These are phyloP conservation scores for Xiphorhynchus elegans DNA, from an alignment of 2,113 vertebrate genomes.

Conservation along the genomic window DNA sequence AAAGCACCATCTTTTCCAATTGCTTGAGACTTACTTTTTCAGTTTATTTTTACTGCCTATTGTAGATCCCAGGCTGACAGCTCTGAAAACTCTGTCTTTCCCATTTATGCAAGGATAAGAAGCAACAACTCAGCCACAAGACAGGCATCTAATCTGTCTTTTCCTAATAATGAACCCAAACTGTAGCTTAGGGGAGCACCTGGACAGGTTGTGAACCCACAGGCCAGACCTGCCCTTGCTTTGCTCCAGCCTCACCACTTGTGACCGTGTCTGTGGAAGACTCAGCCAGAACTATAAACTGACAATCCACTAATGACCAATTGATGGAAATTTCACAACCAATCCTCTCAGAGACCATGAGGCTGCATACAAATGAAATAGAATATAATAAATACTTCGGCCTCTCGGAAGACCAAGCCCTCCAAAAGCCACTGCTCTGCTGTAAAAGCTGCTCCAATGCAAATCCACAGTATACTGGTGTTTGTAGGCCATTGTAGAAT, in stretches of 20 bases:
- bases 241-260: not conserved
- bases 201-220: not conserved
- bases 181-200: not conserved
- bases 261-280: not conserved
- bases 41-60: slow-evolving; percentile 25
- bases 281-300: not conserved
- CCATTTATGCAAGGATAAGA: not conserved
- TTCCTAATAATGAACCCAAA: not conserved
- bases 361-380: not conserved
- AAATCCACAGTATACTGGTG: fast-evolving
- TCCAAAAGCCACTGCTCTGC: not conserved
- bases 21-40: not conserved
- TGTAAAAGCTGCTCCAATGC: not conserved
- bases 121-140: not conserved
- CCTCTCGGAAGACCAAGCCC: not conserved
- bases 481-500: not conserved
- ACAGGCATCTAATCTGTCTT: not conserved
- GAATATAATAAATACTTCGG: not conserved
- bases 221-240: not conserved
- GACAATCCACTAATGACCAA: not conserved
- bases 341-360: not conserved
- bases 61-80: not conserved
- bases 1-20: not conserved
- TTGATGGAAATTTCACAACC: slow-evolving; percentile 17
- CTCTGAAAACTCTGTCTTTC: not conserved